Conservation (phyloP, 1,140 invertebrate genomes). For the Paraescarpia echinospica region DNA sequence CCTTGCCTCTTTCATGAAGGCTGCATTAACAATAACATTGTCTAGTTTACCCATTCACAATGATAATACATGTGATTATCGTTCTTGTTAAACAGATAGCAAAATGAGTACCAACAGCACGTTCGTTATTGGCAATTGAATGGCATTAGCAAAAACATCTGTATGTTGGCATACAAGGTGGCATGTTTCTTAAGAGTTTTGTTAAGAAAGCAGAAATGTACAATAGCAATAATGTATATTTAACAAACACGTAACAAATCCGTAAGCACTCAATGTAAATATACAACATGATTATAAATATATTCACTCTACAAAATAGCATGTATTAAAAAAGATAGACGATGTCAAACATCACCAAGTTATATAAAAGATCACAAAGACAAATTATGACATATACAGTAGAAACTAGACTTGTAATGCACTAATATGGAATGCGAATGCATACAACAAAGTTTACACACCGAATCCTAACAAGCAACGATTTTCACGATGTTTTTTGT, state of each 20-base stretch:
- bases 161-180: background rate
- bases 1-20: too few relatives aligned
- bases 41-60: background rate
- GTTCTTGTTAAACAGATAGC: background rate
- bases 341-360: background rate
- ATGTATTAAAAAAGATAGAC: background rate
- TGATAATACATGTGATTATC: background rate
- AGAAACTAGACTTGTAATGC: background rate
- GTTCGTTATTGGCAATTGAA: background rate
- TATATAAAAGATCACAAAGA: background rate
- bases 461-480: background rate
- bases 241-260: background rate
- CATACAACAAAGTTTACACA: background rate
- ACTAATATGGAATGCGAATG: background rate
- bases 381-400: background rate
- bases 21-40: background rate
- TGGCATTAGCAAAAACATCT: background rate
- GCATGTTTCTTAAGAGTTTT: background rate
- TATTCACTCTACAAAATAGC: slow-evolving; percentile 6
- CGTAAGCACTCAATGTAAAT: slow-evolving; percentile 1
- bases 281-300: slow-evolving; percentile 1
- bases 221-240: background rate
- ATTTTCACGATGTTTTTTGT: background rate
- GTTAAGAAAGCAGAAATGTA: background rate
- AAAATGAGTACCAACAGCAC: background rate